Percentiles rank a stretch among this genome's conserved stretches.
phyloP scores from a whole-genome alignment of 1,140 invertebrate species.

The Metaphire vulgaris region DNA sequence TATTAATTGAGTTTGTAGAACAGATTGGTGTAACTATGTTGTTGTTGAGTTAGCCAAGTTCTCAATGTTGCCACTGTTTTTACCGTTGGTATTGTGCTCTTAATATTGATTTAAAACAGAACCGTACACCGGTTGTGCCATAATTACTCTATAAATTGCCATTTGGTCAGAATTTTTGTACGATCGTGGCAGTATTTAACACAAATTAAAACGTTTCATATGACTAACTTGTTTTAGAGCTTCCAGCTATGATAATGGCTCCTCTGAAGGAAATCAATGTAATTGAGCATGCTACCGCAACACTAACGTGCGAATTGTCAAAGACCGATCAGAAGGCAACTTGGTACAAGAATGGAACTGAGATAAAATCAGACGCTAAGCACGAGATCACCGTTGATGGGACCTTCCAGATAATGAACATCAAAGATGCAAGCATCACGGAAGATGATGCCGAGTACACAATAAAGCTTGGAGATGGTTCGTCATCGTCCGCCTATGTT shows the following conservation, averaged over 20 bases:
- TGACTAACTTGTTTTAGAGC: no score
- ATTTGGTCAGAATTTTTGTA: no score
- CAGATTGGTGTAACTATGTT: no score
- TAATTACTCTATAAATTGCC: no score
- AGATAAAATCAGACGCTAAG: constrained; percentile 32
- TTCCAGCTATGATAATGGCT: constrained; percentile 55
- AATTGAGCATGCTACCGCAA: constrained; percentile 48
- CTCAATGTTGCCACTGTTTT: no score
- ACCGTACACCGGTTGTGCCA: no score
- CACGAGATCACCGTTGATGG: constrained; percentile 23
- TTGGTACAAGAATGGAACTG: constrained; percentile 72
- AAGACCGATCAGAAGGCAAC: constrained; percentile 66
- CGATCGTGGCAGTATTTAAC: no score
- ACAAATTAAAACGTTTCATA: no score
- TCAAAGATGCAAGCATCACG: constrained; percentile 54
- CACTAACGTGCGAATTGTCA: constrained; percentile 54
- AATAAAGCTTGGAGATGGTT: constrained; percentile 71
- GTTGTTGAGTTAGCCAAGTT: no score
- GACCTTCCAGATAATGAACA: constrained; percentile 39
- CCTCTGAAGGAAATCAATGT: constrained; percentile 68
- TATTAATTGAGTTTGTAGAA: no score
- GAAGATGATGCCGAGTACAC: constrained; percentile 77
- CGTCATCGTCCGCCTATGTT: constrained; percentile 73
- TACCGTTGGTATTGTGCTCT: no score
- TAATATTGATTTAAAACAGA: no score